Percentiles rank a stretch among this genome's conserved stretches.
phyloP scores from a whole-genome alignment of 92 coral and sea anemone genomes.

The Palythoa grandiflora region DNA sequence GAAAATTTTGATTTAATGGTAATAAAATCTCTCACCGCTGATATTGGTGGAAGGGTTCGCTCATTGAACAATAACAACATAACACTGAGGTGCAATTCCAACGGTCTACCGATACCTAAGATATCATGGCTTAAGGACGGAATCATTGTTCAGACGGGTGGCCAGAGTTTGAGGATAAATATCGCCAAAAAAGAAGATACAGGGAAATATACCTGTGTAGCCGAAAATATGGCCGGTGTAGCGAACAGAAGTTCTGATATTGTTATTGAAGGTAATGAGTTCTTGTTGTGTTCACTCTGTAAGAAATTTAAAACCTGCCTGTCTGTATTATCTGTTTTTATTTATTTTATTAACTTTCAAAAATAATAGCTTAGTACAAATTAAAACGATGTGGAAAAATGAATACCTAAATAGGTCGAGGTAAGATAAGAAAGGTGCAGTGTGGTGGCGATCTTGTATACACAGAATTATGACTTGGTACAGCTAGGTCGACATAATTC shows the following conservation, averaged over 20 bases:
- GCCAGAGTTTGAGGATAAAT: slow-evolving; percentile 6
- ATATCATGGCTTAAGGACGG: slow-evolving; percentile 29
- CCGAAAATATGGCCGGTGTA: slow-evolving; percentile 22
- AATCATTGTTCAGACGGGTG: slow-evolving; percentile 13
- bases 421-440: too few species aligned
- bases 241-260: not conserved
- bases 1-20: slow-evolving; percentile 14
- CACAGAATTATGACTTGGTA: too few species aligned
- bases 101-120: slow-evolving; percentile 26
- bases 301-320: too few species aligned
- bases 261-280: slow-evolving; percentile 10
- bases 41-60: slow-evolving; percentile 21
- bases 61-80: slow-evolving; percentile 26
- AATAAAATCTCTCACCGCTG: slow-evolving; percentile 14
- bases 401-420: too few species aligned
- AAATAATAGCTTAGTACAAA: too few species aligned
- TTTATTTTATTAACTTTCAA: too few species aligned
- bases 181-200: not conserved
- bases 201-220: slow-evolving; percentile 16
- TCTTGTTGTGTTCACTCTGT: not conserved
- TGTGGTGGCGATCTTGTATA: too few species aligned
- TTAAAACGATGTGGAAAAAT: too few species aligned
- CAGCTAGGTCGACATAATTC: too few species aligned
- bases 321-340: too few species aligned
- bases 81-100: slow-evolving; percentile 33